phyloP scores from a whole-genome alignment of 2,797 vertebrate genomes.

The Falco berigora region DNA sequence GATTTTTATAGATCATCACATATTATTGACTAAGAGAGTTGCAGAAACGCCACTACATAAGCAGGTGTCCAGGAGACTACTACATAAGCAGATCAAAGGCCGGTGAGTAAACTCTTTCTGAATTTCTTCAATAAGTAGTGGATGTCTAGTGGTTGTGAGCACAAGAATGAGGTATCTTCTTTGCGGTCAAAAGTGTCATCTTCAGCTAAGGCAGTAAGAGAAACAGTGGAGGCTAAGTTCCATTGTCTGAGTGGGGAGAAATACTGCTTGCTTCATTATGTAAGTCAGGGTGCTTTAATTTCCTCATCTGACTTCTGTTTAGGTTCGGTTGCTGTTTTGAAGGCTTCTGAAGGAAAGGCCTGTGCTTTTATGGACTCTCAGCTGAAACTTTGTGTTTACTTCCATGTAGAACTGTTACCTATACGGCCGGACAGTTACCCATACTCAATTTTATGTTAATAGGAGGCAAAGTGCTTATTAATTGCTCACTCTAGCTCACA shows the following conservation, averaged over 20 bases:
- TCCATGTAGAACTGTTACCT: not conserved
- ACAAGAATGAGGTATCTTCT: not conserved
- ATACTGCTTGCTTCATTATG: not conserved
- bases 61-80: slow-evolving; percentile 84
- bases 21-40: slow-evolving; percentile 86
- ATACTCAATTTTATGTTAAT: not conserved
- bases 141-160: not conserved
- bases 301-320: not conserved
- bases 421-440: not conserved
- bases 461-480: not conserved
- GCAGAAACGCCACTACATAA: slow-evolving; percentile 90
- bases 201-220: not conserved
- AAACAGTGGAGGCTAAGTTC: not conserved
- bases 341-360: not conserved
- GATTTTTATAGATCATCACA: slow-evolving; percentile 79
- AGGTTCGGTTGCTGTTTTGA: not conserved
- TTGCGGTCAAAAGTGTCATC: not conserved
- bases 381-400: not conserved
- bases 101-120: slow-evolving; percentile 73
- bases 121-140: not conserved
- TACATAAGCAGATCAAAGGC: slow-evolving; percentile 85
- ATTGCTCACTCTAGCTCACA: not conserved
- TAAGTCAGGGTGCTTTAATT: not conserved
- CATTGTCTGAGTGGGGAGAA: not conserved
- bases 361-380: not conserved